Percentiles rank a stretch among this genome's conserved stretches.
Evolutionary conservation across 2,888 invertebrate genomes (phyloP).

Genomic region (Thymelicus lineola): DNA sequence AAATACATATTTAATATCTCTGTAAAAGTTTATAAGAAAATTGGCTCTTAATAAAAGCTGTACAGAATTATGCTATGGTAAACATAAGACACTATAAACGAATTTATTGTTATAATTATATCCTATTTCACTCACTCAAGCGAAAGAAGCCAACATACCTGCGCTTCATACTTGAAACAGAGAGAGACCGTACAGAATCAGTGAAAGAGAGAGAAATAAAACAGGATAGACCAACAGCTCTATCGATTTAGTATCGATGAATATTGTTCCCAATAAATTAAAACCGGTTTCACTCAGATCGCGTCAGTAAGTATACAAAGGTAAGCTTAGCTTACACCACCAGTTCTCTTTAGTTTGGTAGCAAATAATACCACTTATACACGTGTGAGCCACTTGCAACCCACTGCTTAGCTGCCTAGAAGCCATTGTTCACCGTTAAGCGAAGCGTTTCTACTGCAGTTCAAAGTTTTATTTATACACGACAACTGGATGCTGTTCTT

Average conservation of each 20-base stretch:
- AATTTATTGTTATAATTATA: too few relatives aligned
- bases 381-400: conserved; percentile 17
- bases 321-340: background rate
- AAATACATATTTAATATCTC: too few relatives aligned
- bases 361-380: conserved; percentile 25
- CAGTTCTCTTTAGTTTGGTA: conserved; percentile 8
- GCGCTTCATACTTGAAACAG: too few relatives aligned
- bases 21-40: too few relatives aligned
- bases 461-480: conserved; percentile 15
- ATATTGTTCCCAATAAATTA: background rate
- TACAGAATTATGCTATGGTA: too few relatives aligned
- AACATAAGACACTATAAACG: too few relatives aligned
- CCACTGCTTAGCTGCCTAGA: background rate
- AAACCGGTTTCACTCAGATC: background rate
- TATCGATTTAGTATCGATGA: background rate
- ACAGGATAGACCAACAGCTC: background rate
- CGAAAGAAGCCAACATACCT: too few relatives aligned
- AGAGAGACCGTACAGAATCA: too few relatives aligned
- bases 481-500: background rate
- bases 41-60: too few relatives aligned
- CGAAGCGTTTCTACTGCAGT: conserved; percentile 7
- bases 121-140: too few relatives aligned
- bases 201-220: too few relatives aligned
- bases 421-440: conserved; percentile 14
- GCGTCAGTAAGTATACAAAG: background rate